Conservation (phyloP, 2,888 invertebrate genomes). For the Bedellia somnulentella region DNA sequence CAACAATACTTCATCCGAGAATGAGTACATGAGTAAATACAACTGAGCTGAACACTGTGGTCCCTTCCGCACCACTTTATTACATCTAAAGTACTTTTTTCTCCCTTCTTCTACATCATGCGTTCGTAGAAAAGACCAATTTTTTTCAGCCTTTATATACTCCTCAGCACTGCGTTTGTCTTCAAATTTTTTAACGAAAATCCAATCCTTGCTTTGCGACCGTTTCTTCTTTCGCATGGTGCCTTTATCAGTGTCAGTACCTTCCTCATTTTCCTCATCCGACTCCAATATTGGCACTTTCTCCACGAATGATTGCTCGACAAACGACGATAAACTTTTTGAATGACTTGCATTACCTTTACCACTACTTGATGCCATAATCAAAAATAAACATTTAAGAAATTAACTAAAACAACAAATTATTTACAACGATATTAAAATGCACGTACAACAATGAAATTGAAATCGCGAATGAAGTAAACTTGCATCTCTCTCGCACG, state of each 20-base stretch:
- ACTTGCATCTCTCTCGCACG: background rate
- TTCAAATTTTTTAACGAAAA: slow-evolving; percentile 11
- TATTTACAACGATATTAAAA: slow-evolving; percentile 7
- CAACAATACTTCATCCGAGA: too few relatives aligned
- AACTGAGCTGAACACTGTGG: too few relatives aligned
- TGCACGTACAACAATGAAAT: slow-evolving; percentile 3
- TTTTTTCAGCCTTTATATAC: slow-evolving; percentile 9
- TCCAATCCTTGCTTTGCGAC: slow-evolving; percentile 9
- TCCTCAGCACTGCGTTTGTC: slow-evolving; percentile 7
- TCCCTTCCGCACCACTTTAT: too few relatives aligned
- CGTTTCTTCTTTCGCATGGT: slow-evolving; percentile 10
- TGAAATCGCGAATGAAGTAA: background rate
- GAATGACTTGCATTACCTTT: slow-evolving; percentile 10
- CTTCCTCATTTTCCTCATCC: slow-evolving; percentile 10
- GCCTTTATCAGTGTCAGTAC: slow-evolving; percentile 6
- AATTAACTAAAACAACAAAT: slow-evolving; percentile 9
- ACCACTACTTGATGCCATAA: slow-evolving; percentile 12
- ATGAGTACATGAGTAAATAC: too few relatives aligned
- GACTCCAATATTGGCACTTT: slow-evolving; percentile 11
- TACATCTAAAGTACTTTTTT: slow-evolving; percentile 11
- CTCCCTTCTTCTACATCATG: slow-evolving; percentile 8
- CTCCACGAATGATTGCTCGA: slow-evolving; percentile 9
- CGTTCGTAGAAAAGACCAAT: slow-evolving; percentile 9
- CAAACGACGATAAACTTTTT: slow-evolving; percentile 11
- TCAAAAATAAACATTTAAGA: slow-evolving; percentile 8